phyloP scores from a whole-genome alignment of 64 coral and sea anemone species.

The Anthopleura sola region DNA sequence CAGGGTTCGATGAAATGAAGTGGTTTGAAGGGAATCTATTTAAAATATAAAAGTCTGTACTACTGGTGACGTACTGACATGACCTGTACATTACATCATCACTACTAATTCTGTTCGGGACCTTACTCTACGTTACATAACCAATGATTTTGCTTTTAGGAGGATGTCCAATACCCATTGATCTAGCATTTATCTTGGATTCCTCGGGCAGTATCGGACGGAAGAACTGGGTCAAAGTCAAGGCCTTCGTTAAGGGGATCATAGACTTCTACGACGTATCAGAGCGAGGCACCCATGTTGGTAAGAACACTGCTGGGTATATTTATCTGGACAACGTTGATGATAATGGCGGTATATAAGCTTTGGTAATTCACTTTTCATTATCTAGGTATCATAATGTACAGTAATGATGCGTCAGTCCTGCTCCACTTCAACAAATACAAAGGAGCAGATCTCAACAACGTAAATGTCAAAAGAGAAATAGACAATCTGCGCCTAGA shows the following conservation, averaged over 20 bases:
- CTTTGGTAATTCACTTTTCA: background rate
- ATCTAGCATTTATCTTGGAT: conserved; percentile 55
- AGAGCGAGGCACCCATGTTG: conserved; percentile 48
- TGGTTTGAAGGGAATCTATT: too few species aligned
- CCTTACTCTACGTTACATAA: too few species aligned
- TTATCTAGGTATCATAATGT: conserved; percentile 24
- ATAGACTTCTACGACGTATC: conserved; percentile 28
- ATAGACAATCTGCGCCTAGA: background rate
- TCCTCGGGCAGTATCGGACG: conserved; percentile 47
- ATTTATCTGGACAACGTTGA: too few species aligned
- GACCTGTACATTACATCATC: too few species aligned
- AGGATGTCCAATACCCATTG: conserved; percentile 36
- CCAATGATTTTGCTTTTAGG: too few species aligned
- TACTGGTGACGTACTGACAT: too few species aligned
- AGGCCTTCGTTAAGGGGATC: conserved; percentile 18
- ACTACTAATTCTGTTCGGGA: too few species aligned
- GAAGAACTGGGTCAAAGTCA: conserved; percentile 20
- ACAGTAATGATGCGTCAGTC: conserved; percentile 42
- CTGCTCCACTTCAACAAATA: conserved; percentile 52
- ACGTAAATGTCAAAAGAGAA: background rate
- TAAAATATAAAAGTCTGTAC: too few species aligned
- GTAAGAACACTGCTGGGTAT: background rate
- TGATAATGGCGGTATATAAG: too few species aligned
- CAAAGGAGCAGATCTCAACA: conserved; percentile 17
- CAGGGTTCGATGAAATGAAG: too few species aligned